Conservation (phyloP, 2,797 vertebrate species). For the Notolepis coatsorum region DNA sequence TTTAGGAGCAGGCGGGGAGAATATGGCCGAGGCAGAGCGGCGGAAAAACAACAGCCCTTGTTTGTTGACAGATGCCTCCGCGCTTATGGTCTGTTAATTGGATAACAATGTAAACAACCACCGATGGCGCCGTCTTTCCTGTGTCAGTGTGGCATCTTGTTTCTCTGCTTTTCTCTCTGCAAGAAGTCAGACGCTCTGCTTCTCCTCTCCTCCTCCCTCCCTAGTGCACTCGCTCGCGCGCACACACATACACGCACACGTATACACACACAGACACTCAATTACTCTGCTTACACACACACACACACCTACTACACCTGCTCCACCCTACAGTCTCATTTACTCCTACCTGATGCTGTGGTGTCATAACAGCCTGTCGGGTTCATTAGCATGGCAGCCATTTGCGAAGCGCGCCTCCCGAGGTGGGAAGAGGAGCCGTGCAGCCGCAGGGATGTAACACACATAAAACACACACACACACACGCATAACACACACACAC, state of each 20-base stretch:
- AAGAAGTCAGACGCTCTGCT: conserved; percentile 78
- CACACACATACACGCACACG: background rate
- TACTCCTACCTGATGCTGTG: conserved; percentile 82
- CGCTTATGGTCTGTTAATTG: conserved; percentile 99
- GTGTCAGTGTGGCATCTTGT: conserved; percentile 89
- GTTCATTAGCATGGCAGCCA: conserved; percentile 83
- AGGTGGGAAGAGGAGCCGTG: conserved; percentile 72
- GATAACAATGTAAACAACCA: conserved; percentile 99
- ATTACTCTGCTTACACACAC: conserved; percentile 18
- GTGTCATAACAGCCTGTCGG: conserved; percentile 80
- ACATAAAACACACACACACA: background rate
- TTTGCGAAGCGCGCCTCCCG: conserved; percentile 66
- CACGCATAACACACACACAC: background rate
- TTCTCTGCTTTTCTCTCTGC: conserved; percentile 79
- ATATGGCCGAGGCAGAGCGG: conserved; percentile 86
- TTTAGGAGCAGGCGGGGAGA: conserved; percentile 63
- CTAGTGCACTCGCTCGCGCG: conserved; percentile 38
- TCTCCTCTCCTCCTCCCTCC: conserved; percentile 51
- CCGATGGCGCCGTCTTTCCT: conserved; percentile 91
- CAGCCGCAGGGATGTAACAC: conserved; percentile 18
- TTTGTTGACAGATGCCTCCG: conserved; percentile 99
- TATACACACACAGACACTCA: background rate
- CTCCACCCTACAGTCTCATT: conserved; percentile 80
- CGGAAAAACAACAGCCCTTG: conserved; percentile 97
- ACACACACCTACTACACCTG: conserved; percentile 65